phyloP scores from a whole-genome alignment of 1,140 invertebrate species.

The Proales similis region DNA sequence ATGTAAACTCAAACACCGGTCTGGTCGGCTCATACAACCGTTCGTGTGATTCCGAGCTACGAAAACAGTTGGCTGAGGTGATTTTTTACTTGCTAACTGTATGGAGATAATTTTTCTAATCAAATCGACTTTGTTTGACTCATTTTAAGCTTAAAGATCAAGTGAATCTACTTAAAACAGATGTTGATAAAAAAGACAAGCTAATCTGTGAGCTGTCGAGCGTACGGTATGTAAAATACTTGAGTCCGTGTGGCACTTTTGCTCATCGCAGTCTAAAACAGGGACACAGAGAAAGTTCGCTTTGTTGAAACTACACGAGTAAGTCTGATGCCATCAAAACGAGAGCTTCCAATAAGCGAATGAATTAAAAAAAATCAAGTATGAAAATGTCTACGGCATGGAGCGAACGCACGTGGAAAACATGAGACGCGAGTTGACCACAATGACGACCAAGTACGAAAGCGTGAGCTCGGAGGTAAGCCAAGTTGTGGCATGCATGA shows the following conservation, averaged over 20 bases:
- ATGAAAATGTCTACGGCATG: background rate
- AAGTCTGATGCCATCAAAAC: too few relatives aligned
- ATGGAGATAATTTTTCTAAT: too few relatives aligned
- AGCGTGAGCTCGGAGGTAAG: conserved; percentile 1
- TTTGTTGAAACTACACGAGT: background rate
- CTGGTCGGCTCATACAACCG: conserved; percentile 16
- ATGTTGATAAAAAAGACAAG: conserved; percentile 49
- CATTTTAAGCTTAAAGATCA: conserved; percentile 48
- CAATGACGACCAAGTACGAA: conserved; percentile 11
- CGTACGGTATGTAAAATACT: conserved; percentile 39
- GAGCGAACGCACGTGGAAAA: conserved; percentile 20
- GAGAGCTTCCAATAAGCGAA: too few relatives aligned
- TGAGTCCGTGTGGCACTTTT: too few relatives aligned
- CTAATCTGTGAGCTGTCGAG: conserved; percentile 47
- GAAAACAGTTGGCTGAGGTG: conserved; percentile 35
- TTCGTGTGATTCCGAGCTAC: conserved; percentile 11
- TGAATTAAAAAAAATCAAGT: too few relatives aligned
- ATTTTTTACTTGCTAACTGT: conserved; percentile 2
- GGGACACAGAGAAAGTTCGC: background rate
- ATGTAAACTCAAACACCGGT: conserved; percentile 25
- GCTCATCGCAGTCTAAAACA: too few relatives aligned
- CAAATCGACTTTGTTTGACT: background rate
- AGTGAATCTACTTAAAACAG: conserved; percentile 44
- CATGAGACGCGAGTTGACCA: conserved; percentile 2
- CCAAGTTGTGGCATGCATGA: background rate